phyloP scores from a whole-genome alignment of 2,113 vertebrate species.

The Actenoides lindsayi region DNA sequence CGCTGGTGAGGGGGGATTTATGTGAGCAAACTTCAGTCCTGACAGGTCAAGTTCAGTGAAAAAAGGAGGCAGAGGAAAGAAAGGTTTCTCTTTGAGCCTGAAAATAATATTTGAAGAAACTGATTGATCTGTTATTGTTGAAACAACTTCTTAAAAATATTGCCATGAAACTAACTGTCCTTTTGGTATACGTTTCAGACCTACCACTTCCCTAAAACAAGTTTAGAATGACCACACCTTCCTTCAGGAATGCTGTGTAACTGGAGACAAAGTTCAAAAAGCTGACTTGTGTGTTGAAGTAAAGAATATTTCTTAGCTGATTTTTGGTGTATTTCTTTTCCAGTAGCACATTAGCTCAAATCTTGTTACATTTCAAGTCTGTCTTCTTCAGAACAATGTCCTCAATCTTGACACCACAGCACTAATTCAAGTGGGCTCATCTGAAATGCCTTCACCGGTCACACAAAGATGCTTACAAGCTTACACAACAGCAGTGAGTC shows the following conservation, averaged over 20 bases:
- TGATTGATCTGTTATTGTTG: background rate
- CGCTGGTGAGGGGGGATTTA: background rate
- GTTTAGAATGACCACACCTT: background rate
- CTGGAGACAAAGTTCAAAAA: background rate
- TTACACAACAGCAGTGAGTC: conserved; percentile 27
- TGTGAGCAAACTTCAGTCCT: background rate
- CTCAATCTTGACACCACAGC: background rate
- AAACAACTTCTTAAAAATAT: background rate
- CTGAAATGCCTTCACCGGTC: conserved; percentile 15
- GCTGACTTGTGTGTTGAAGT: background rate
- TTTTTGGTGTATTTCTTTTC: background rate
- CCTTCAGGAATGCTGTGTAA: background rate
- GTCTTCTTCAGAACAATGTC: background rate
- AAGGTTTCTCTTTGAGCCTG: background rate
- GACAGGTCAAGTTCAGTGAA: background rate
- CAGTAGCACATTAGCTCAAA: background rate
- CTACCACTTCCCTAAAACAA: background rate
- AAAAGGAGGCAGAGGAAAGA: background rate
- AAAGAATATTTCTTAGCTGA: background rate
- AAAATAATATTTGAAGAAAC: background rate
- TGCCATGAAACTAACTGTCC: background rate
- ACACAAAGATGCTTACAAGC: background rate
- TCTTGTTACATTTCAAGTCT: background rate
- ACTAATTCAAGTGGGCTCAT: background rate
- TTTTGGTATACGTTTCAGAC: background rate